Base-by-base conservation (phyloP, 2,113 vertebrate genomes). In the Stictonetta naevosa region DNA sequence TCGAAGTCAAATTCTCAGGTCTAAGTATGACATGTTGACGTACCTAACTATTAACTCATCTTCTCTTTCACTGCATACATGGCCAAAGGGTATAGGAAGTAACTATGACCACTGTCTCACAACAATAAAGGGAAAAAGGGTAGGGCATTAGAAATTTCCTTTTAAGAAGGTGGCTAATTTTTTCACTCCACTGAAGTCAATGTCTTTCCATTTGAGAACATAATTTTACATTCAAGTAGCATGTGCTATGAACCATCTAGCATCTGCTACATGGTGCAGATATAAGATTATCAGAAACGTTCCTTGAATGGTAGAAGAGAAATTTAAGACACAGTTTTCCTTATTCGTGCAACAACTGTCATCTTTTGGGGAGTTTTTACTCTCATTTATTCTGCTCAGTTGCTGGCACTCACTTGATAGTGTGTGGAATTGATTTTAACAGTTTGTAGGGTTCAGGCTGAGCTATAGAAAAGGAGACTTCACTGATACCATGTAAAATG, bases 401-500 rank as follows among this genome's bases (percentile, higher is more conserved):
- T 85, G 46, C 33, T 90, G 13, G 28, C 20, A 5, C 9, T 78
- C 63, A 13, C 38, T 86, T 86, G 42, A 4, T 22, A 55, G 15
- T 6, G n/a, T 64, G 0, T 18, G 7, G 11, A 11, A 58, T 13
- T 58, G 44, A 42, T 40, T 53, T 58, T 75, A 86, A 13, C 50
- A 11, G 6, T 46, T 66, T 40, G 1, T 53, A 20, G 14, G 7
- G 13, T 72, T 10, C 58, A 80, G 28, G 23, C 9, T 79, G n/a
- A 72, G 86, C 42, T 63, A 58, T 55, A 64, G 76, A 83, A 83
- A 44, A 46, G 10, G 62, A 75, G 79, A 29, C 1, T 25, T 8
- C 5, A 31, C 9, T 42, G 52, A 20, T 75, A 18, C 31, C n/a
- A 2, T 6, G 8, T 48, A 75, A 62, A 0, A 0, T 21, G 22